phyloP scores from a whole-genome alignment of 2,888 invertebrate genomes.

The Agonopterix alstromeriana region DNA sequence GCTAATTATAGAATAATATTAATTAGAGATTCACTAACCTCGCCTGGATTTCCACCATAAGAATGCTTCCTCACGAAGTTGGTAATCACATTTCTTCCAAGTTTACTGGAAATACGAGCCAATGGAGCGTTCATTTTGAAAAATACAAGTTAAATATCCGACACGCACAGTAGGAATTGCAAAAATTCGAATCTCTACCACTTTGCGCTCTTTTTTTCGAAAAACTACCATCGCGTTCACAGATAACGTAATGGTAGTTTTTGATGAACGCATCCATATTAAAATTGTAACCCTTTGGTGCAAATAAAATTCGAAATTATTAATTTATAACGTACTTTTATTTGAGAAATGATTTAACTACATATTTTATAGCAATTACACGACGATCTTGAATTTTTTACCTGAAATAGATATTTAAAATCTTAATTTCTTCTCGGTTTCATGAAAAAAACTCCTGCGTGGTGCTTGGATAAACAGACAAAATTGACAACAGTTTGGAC shows the following conservation, averaged over 20 bases:
- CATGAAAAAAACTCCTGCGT: too few species aligned
- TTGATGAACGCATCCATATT: conserved; percentile 29
- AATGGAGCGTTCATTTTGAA: conserved; percentile 57
- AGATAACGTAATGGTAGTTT: conserved; percentile 13
- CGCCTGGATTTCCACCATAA: conserved; percentile 64
- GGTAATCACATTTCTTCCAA: conserved; percentile 63
- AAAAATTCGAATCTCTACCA: conserved; percentile 26
- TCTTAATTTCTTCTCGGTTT: too few species aligned
- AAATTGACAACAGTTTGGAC: too few species aligned
- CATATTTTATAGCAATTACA: not conserved
- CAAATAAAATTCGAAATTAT: conserved; percentile 17
- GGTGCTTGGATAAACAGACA: too few species aligned
- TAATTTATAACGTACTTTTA: conserved; percentile 8
- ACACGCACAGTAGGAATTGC: conserved; percentile 7
- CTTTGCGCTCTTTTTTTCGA: conserved; percentile 15
- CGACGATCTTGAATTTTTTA: not conserved
- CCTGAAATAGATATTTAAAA: not conserved
- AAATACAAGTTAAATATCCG: conserved; percentile 4
- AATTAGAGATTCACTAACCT: conserved; percentile 47
- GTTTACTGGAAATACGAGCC: conserved; percentile 52
- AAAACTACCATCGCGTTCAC: conserved; percentile 46
- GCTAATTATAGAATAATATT: conserved; percentile 16
- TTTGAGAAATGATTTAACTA: conserved; percentile 5
- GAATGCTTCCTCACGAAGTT: conserved; percentile 59
- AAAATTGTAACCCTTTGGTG: not conserved